Evolutionary conservation across 2,113 vertebrate genomes (phyloP), one percentile per base, ranked within the genome.

Genomic region (Albula goreensis): DNA sequence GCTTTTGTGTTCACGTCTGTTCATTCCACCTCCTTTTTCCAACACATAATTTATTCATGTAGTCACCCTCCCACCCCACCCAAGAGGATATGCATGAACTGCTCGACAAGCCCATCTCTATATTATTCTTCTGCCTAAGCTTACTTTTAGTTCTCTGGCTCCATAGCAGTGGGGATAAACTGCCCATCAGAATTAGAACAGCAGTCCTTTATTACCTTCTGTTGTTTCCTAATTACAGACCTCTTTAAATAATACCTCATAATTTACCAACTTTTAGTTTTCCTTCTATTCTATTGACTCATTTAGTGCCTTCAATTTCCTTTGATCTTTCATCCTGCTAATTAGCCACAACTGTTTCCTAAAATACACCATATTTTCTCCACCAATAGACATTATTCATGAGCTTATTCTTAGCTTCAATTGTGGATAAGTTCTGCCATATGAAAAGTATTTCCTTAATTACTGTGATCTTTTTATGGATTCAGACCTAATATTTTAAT

Each of bases 281-380:
- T 22, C 31, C 70, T 74, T 10, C 9, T 74, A 25, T 31, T 56
- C n/a, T 31, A 74, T 74, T 74, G 53, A 31, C 70, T 74, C 25
- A 31, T 31, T 19, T 10, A 31, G 70, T 9, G 70, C 70, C 25
- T 25, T 74, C 70, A 31, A 31, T 74, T 74, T 31, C 10, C 70
- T 74, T 10, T 74, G 70, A n/a, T 74, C n/a, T 74, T 74, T 74
- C 70, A 74, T 74, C 70, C 70, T 74, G 22, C 9, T 74, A 74
- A 74, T 74, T 31, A 74, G 70, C 5, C 70, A 74, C n/a, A 31
- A 74, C 70, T 8, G 70, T 31, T 74, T 66, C 60, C 60, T 66
- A 74, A 1, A 10, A 5, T 25, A 10, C 31, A n/a, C 70, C 70
- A 74, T 74, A 74, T 74, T 74, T 74, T 74, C 8, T 22, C 63